These are phyloP conservation scores for Chymomyza procnemis DNA, from an alignment of 2,888 invertebrate species.

Conservation along the genomic window DNA sequence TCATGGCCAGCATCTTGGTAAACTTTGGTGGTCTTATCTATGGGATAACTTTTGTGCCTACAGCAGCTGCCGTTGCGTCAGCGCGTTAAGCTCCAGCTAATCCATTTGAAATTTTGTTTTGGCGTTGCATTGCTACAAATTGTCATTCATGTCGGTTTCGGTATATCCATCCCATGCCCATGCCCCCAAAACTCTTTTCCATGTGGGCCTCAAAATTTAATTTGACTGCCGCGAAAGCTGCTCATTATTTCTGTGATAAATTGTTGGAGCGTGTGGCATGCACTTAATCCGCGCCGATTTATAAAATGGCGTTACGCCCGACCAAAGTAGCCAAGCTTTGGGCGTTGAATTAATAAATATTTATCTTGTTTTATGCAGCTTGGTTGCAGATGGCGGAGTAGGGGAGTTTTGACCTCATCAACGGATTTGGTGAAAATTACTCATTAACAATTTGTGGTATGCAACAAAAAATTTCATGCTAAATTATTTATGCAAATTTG, in stretches of 20 bases:
- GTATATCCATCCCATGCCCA: background rate
- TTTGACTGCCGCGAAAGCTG: constrained; percentile 41
- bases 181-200: background rate
- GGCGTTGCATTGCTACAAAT: constrained; percentile 52
- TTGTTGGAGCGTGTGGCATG: constrained; percentile 37
- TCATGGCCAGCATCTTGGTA: background rate
- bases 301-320: background rate
- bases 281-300: constrained; percentile 42
- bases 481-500: background rate
- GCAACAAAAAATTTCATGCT: constrained; percentile 13
- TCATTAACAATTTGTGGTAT: constrained; percentile 18
- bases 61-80: constrained; percentile 48
- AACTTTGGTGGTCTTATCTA: constrained; percentile 30
- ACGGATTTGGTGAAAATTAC: background rate
- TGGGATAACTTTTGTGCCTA: constrained; percentile 28
- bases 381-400: background rate
- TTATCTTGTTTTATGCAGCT: constrained; percentile 10
- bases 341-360: constrained; percentile 10
- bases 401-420: background rate
- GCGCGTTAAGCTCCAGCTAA: constrained; percentile 37
- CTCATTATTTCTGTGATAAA: constrained; percentile 45
- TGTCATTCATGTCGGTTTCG: constrained; percentile 21
- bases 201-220: constrained; percentile 19
- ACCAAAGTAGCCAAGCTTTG: background rate
- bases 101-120: constrained; percentile 58